phyloP scores from a whole-genome alignment of 2,113 vertebrate genomes.

The Marmota flaviventris region DNA sequence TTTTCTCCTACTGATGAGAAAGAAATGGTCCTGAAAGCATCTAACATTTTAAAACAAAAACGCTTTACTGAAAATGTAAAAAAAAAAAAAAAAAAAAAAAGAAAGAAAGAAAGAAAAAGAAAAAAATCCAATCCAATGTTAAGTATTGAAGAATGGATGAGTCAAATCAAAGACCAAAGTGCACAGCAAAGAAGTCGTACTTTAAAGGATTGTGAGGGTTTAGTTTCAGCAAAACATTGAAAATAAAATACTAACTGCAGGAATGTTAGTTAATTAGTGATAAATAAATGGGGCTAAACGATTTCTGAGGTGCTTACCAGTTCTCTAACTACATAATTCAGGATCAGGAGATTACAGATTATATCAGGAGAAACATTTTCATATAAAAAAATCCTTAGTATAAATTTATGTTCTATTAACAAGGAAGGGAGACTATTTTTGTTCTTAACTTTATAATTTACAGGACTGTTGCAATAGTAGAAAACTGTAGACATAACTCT shows the following conservation, averaged over 20 bases:
- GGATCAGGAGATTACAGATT: neutral
- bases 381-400: neutral
- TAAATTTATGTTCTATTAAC: slow-evolving; percentile 15
- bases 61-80: slow-evolving; percentile 41
- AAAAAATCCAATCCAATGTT: neutral
- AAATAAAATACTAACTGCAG: neutral
- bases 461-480: neutral
- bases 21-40: slow-evolving; percentile 71
- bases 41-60: slow-evolving; percentile 70
- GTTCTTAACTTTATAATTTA: neutral
- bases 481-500: neutral
- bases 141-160: slow-evolving; percentile 2
- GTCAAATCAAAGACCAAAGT: neutral
- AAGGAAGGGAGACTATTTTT: neutral
- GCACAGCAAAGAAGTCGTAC: neutral
- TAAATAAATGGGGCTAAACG: neutral
- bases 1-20: slow-evolving; percentile 48
- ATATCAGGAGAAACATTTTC: neutral
- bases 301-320: neutral
- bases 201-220: neutral
- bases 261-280: neutral
- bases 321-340: neutral
- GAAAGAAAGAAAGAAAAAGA: neutral
- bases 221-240: neutral
- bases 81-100: neutral